Evolutionary conservation across 2,113 vertebrate species (phyloP).

Genomic region (Perca flavescens): DNA sequence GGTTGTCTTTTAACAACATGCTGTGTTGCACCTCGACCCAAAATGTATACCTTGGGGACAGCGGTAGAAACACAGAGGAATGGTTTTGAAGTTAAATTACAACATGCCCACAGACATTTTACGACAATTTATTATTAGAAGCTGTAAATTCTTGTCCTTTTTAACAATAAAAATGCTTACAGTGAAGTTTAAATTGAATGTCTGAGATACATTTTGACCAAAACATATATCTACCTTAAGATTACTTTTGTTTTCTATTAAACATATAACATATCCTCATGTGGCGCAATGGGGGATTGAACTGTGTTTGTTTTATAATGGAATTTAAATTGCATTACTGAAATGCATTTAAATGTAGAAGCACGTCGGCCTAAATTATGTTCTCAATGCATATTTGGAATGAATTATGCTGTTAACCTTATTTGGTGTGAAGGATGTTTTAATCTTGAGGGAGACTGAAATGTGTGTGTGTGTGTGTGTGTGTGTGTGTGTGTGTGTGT

Average conservation of each 20-base stretch:
- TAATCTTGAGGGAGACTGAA: constrained; percentile 53
- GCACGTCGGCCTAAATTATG: constrained; percentile 21
- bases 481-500: constrained; percentile 8
- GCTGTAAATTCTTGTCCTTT: neutral
- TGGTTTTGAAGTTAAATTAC: neutral
- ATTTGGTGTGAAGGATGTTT: constrained; percentile 66
- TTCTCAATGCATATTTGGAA: constrained; percentile 44
- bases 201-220: neutral
- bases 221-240: neutral
- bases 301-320: constrained; percentile 35
- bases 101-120: neutral
- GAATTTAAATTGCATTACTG: constrained; percentile 41
- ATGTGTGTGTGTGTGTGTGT: constrained; percentile 13
- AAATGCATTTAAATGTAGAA: constrained; percentile 21
- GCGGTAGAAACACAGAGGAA: neutral
- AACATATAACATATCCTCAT: neutral
- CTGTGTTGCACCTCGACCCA: constrained; percentile 7
- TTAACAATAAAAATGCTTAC: neutral
- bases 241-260: constrained; percentile 16
- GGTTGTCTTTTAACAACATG: constrained; percentile 25
- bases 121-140: neutral
- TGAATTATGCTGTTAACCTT: constrained; percentile 60
- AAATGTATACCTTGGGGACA: neutral
- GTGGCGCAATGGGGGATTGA: neutral
- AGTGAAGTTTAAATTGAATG: neutral